Evolutionary conservation across 2,888 invertebrate genomes (phyloP).

Genomic region (Macrophya annulata): DNA sequence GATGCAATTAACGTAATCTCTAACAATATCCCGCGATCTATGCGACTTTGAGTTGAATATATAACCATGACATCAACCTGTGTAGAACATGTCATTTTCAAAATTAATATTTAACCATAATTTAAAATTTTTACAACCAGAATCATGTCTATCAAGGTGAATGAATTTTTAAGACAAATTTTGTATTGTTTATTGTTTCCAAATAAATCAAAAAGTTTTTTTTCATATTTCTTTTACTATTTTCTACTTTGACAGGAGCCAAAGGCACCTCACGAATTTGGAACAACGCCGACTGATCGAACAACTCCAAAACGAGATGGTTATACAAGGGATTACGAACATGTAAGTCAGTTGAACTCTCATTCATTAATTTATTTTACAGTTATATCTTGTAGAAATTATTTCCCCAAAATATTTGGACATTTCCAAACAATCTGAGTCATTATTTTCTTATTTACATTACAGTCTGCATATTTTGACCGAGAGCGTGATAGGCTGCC

Average conservation of each 20-base stretch:
- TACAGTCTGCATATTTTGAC: conserved; percentile 57
- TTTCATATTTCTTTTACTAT: background rate
- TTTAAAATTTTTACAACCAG: background rate
- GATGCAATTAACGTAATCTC: conserved; percentile 62
- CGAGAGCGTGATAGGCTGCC: conserved; percentile 55
- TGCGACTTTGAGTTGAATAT: conserved; percentile 5
- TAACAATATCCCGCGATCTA: conserved; percentile 62
- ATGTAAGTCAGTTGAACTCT: conserved; percentile 59
- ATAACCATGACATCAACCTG: background rate
- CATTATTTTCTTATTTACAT: conserved; percentile 18
- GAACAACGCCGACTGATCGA: conserved; percentile 56
- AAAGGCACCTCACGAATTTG: conserved; percentile 60
- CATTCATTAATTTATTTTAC: background rate
- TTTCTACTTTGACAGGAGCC: conserved; percentile 65
- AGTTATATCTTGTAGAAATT: background rate
- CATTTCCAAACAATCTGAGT: background rate
- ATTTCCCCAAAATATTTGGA: background rate
- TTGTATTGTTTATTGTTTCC: background rate
- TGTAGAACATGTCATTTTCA: conserved; percentile 32
- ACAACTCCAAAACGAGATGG: conserved; percentile 54
- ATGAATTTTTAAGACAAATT: conserved; percentile 3
- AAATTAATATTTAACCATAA: conserved; percentile 31
- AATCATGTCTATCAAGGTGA: background rate
- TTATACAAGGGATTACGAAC: conserved; percentile 45
- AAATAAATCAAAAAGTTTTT: background rate